Conservation (phyloP, 2,113 vertebrate species). For the Daboia siamensis region DNA sequence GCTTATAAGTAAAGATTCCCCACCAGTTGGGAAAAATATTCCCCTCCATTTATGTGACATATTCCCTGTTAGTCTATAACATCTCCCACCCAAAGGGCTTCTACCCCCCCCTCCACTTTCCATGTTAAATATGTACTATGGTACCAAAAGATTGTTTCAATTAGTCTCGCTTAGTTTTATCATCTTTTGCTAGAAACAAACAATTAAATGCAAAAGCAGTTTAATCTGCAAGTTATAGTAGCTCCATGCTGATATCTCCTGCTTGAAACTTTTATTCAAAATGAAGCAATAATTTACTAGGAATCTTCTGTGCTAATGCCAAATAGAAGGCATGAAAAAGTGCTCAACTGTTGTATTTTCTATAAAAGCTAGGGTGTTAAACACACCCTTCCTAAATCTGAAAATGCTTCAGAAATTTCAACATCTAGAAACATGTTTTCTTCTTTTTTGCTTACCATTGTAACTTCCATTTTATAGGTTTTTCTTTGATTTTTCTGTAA, state of each 20-base stretch:
- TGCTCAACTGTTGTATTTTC: background rate
- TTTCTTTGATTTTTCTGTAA: background rate
- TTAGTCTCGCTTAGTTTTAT: background rate
- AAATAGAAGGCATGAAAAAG: background rate
- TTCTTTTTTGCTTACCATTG: background rate
- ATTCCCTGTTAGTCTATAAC: background rate
- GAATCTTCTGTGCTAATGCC: background rate
- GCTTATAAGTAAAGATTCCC: background rate
- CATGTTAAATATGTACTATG: background rate
- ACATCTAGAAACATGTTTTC: background rate
- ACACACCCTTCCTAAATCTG: background rate
- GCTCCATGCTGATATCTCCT: background rate
- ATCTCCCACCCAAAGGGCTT: background rate
- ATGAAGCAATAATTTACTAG: background rate
- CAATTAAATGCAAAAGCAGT: background rate
- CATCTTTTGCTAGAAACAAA: background rate
- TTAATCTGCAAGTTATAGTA: background rate
- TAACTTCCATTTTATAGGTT: background rate
- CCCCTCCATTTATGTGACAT: background rate
- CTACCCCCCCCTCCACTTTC: background rate
- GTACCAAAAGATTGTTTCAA: background rate
- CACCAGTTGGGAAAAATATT: background rate
- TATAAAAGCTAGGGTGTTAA: background rate
- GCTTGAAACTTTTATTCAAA: background rate
- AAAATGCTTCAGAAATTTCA: background rate